Evolutionary conservation across 2,888 invertebrate genomes (phyloP), one percentile per base, ranked within the genome.

Genomic region (Ecdyonurus torrentis): DNA sequence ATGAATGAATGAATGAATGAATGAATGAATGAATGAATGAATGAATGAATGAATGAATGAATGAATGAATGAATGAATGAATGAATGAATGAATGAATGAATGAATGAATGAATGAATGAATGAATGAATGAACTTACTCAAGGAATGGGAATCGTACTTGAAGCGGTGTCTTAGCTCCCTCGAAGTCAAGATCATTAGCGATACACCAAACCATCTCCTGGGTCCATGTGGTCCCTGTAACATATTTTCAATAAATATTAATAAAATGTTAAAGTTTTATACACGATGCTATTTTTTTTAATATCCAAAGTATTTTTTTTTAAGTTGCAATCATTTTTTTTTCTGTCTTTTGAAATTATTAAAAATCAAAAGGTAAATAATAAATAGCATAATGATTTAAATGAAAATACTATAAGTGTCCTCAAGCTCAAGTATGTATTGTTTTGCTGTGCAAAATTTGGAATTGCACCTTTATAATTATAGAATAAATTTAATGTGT

Each of bases 101-200:
- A n/a, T n/a, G n/a, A n/a, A n/a, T n/a, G n/a, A n/a, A n/a, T n/a
- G n/a, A n/a, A n/a, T n/a, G n/a, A n/a, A n/a, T n/a, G n/a, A n/a
- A n/a, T n/a, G n/a, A n/a, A n/a, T n/a, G n/a, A n/a, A n/a, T n/a
- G 10, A 52, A 69, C 71, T 69, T 66, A 71, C 71, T 71, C 71
- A 5, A 71, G 66, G 63, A 71, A 71, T 3, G 71, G 71, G 23
- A 71, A 69, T 52, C 71, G 66, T 23, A 67, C 66, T 20, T 68
- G 67, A 2, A 71, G 65, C 1, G 68, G 64, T 37, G 66, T 65
- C 63, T 68, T 70, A 23, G 70, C 70, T 15, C 65, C 65, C 25
- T 70, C 69, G 64, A 67, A 69, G 58, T 71, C 70, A 19, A 69
- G 65, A 60, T 70, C 66, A 63, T 70, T 70, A 24, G 52, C 64